These are phyloP conservation scores for Bolinopsis microptera DNA, from an alignment of 37 sponge, comb jelly and placozoan genomes.

Conservation along the genomic window DNA sequence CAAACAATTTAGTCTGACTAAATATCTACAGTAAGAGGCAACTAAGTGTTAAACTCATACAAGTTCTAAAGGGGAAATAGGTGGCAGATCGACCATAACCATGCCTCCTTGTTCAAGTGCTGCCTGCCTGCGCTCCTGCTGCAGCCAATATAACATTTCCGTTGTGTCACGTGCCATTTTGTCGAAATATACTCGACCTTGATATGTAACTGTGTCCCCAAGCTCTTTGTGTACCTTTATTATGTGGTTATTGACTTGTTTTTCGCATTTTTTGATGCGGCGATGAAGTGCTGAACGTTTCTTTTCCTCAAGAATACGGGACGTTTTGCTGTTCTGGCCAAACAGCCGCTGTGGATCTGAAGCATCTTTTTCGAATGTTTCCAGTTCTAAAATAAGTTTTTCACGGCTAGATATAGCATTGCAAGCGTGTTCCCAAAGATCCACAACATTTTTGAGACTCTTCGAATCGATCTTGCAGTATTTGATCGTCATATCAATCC, in stretches of 20 bases:
- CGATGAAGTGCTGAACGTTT: slow-evolving; percentile 70
- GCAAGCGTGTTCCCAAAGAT: slow-evolving; percentile 79
- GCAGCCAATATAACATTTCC: slow-evolving; percentile 92
- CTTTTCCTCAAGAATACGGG: slow-evolving; percentile 79
- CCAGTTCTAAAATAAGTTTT: slow-evolving; percentile 67
- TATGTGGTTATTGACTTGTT: slow-evolving; percentile 4
- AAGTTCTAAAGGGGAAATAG: neutral
- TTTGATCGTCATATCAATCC: slow-evolving; percentile 91
- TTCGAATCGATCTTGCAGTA: slow-evolving; percentile 71
- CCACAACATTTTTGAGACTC: neutral
- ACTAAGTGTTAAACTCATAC: neutral
- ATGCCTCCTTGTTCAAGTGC: slow-evolving; percentile 35
- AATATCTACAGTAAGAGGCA: no score
- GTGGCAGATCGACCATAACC: slow-evolving; percentile 57
- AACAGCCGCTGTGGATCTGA: slow-evolving; percentile 89
- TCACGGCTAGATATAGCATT: slow-evolving; percentile 75
- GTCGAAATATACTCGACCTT: slow-evolving; percentile 84
- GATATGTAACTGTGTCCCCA: slow-evolving; percentile 67
- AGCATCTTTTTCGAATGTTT: slow-evolving; percentile 79
- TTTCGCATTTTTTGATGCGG: slow-evolving; percentile 63
- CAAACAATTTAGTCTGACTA: no score
- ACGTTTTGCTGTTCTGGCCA: slow-evolving; percentile 67
- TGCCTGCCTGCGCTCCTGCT: slow-evolving; percentile 77
- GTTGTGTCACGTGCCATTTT: slow-evolving; percentile 83
- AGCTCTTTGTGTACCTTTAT: slow-evolving; percentile 23